Conservation (phyloP, 2,888 invertebrate genomes). For the Stenichneumon culpator region DNA sequence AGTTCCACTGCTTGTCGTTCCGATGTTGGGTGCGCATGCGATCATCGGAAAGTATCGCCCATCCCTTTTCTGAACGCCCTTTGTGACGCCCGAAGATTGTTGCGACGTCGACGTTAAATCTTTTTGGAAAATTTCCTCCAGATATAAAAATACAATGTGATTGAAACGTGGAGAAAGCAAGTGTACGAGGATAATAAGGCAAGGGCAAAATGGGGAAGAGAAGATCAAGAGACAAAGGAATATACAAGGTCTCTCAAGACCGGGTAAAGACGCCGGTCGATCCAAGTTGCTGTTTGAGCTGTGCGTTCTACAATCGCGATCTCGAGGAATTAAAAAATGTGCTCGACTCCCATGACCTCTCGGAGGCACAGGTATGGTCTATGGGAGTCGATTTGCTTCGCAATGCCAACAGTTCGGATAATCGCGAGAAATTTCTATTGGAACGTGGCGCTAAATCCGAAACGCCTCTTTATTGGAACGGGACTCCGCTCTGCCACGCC, state of each 20-base stretch:
- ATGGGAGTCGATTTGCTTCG: constrained; percentile 24
- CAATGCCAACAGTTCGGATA: background rate
- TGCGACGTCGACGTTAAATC: no score
- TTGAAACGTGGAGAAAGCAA: background rate
- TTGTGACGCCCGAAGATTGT: no score
- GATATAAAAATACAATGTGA: background rate
- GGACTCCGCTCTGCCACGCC: background rate
- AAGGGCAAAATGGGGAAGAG: no score
- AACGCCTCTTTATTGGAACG: background rate
- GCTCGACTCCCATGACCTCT: background rate
- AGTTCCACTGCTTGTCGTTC: no score
- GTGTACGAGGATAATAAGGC: no score
- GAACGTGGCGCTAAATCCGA: background rate
- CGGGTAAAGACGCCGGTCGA: background rate
- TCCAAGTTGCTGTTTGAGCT: background rate
- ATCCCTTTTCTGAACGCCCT: no score
- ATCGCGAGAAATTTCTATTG: background rate
- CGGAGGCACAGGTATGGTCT: background rate
- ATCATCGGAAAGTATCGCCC: no score
- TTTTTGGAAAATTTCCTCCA: no score
- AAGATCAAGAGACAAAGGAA: background rate
- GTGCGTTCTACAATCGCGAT: background rate
- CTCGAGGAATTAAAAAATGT: background rate
- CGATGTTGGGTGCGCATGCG: no score
- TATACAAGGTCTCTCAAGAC: background rate